Conservation (phyloP, 35 echinoderm and acorn worm species). For the Holothuria glaberrima region DNA sequence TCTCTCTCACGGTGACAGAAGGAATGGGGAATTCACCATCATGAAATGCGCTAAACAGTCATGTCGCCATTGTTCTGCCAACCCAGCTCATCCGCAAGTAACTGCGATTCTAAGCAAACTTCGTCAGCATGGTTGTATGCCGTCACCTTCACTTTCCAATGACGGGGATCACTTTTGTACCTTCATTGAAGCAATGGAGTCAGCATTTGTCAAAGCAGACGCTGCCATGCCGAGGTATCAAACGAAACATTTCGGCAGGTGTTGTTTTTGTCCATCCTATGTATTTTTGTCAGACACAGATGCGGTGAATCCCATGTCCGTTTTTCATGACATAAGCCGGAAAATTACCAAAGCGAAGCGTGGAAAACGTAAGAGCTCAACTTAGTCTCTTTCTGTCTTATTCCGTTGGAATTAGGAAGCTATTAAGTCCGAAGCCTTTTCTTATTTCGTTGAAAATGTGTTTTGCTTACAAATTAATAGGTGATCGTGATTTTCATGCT, state of each 20-base stretch:
- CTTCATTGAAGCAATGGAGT: not conserved
- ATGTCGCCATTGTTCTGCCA: not conserved
- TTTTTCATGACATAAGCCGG: not conserved
- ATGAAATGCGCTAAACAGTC: not conserved
- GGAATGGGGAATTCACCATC: slow-evolving; percentile 19
- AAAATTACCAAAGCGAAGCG: not conserved
- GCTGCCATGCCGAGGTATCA: not conserved
- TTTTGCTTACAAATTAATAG: too few relatives aligned
- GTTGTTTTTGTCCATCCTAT: not conserved
- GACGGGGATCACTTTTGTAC: not conserved
- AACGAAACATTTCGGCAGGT: not conserved
- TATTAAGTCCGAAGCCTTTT: not conserved
- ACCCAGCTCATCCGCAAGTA: not conserved
- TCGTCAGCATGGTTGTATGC: not conserved
- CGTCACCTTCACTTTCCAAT: not conserved
- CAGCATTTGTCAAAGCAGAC: not conserved
- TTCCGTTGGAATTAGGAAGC: not conserved
- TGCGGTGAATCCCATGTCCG: not conserved
- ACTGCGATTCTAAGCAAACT: not conserved
- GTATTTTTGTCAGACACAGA: not conserved
- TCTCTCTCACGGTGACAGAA: not conserved
- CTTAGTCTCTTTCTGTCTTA: not conserved
- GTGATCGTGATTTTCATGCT: too few relatives aligned
- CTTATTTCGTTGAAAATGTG: too few relatives aligned
- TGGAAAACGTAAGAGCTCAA: not conserved